phyloP scores from a whole-genome alignment of 2,113 vertebrate species.

The Brachypteracias leptosomus region DNA sequence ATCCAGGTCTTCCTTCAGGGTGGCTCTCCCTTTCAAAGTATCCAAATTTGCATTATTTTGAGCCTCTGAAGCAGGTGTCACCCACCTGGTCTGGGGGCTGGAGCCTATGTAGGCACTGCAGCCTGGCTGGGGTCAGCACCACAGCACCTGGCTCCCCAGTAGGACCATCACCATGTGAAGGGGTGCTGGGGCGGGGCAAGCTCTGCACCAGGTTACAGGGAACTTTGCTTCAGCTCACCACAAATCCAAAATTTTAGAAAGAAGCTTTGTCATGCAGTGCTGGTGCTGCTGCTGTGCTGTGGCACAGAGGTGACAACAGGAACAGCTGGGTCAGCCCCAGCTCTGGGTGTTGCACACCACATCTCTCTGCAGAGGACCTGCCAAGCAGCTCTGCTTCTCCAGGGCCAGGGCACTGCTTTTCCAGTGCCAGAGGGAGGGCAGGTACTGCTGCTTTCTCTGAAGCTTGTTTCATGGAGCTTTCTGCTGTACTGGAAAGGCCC shows the following conservation, averaged over 20 bases:
- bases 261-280: neutral
- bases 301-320: rapidly evolving
- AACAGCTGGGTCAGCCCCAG: neutral
- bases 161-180: rapidly evolving
- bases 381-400: neutral
- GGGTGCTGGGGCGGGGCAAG: neutral
- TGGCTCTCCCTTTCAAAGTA: neutral
- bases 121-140: neutral
- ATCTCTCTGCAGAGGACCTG: neutral
- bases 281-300: neutral
- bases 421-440: neutral
- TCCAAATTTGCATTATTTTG: neutral
- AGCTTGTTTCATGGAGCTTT: neutral
- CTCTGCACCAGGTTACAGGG: neutral
- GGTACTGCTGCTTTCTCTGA: rapidly evolving
- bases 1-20: neutral
- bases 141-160: rapidly evolving
- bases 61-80: neutral
- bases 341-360: neutral
- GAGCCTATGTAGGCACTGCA: neutral
- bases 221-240: neutral
- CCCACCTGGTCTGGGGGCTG: neutral
- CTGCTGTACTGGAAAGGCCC: neutral
- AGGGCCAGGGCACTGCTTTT: neutral
- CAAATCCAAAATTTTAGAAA: neutral